phyloP scores from a whole-genome alignment of 2,888 invertebrate genomes.

The Lycophotia porphyrea region DNA sequence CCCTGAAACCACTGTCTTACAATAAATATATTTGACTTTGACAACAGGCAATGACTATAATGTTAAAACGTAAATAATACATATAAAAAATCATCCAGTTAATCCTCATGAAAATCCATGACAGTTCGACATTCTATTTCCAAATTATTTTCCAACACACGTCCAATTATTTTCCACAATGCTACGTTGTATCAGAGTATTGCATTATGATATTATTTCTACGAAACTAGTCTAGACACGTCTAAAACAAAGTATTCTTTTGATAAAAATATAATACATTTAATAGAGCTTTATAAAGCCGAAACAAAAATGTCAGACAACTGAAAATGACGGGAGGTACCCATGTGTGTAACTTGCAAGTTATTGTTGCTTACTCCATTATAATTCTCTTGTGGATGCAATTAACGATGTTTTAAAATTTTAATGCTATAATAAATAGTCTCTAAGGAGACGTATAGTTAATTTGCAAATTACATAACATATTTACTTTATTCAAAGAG shows the following conservation, averaged over 20 bases:
- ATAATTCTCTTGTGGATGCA: conserved; percentile 17
- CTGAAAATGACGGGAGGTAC: not conserved
- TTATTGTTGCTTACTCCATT: conserved; percentile 19
- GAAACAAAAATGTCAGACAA: not conserved
- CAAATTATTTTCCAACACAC: not conserved
- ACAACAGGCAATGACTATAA: no score
- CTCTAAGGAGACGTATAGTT: not conserved
- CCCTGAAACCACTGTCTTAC: no score
- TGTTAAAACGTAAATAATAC: no score
- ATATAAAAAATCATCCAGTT: no score
- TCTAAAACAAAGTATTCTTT: not conserved
- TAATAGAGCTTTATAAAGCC: not conserved
- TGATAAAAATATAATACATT: not conserved
- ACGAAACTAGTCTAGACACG: conserved; percentile 2
- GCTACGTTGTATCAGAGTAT: not conserved
- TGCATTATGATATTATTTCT: not conserved
- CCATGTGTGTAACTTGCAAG: conserved; percentile 3
- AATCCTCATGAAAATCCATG: not conserved
- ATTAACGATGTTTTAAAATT: conserved; percentile 21
- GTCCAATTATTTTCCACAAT: not conserved
- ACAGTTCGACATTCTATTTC: not conserved
- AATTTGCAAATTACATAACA: conserved; percentile 5
- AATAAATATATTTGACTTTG: no score
- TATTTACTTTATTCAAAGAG: not conserved
- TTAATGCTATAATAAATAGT: conserved; percentile 22